Base-by-base conservation (phyloP, 2,888 invertebrate genomes). In the Cephus nigrinus region DNA sequence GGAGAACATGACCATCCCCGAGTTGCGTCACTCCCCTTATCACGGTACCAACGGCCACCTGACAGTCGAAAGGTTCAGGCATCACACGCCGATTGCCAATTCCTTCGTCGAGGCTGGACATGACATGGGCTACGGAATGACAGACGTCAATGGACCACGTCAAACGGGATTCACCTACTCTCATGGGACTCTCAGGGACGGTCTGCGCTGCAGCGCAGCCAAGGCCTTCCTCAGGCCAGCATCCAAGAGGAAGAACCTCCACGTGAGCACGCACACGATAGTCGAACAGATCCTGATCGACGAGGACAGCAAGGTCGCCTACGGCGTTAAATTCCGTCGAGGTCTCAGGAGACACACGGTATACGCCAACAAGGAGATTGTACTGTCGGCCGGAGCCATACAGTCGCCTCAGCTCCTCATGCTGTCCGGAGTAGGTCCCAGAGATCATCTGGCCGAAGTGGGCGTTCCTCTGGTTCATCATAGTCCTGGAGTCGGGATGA, bases 321-420 rank as follows among this genome's bases (percentile, higher is more conserved):
- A 94, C 69, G 96, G 96, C 0, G 95, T 96, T 0, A 90, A 92
- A 80, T 95, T 96, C 84, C 93, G 92, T n/a, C 94, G 94, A 86
- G 89, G 92, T 5, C 91, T 85, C 75, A 84, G 83, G 82, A 92
- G 92, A 12, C 92, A 92, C 78, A 92, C 92, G n/a, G 93, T 95
- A 0, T 92, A 92, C 81, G 96, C 96, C 0, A 85, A 82, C 36
- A 93, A 92, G 12, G 98, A 98, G 91, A 94, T 98, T 0, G 96
- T 99, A 80, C 90, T 99, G 69, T 95, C 97, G 31, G 97, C 97
- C 0, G 99, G 98, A 1, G 92, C 97, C 0, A 93, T 98, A 81
- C 96, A 96, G 87, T 95, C 96, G 3, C 97, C 98, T 0, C 97
- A 98, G 88, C 86, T 98, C 31, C 92, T 98, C 55, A 96, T 97